Base-by-base conservation (phyloP, 2,888 invertebrate species). In the Epinotia nisella region DNA sequence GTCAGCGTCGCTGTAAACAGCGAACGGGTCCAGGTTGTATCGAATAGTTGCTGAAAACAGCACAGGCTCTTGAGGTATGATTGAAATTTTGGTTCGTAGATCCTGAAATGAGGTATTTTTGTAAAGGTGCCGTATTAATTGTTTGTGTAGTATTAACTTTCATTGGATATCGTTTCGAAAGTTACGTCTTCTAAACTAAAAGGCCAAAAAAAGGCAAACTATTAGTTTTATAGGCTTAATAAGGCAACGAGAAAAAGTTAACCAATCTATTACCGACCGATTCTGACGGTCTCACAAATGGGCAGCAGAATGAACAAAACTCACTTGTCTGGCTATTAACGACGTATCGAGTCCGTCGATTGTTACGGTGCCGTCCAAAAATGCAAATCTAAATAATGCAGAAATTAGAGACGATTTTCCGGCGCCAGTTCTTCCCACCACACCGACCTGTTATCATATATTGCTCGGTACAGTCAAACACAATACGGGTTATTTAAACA, bases 11-110 rank as follows among this genome's bases (percentile, higher is more conserved):
- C 93, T 90, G 81, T 95, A 95, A 74, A 93, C 86, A 62, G 94
- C 87, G 82, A 96, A 96, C 0, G 97, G 97, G 86, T 97, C 97
- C 79, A 97, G 88, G 85, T 97, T 97, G 80, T 95, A 95, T 2
- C 97, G 92, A 62, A 97, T 80, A 1, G 95, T 94, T 2, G 96
- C 96, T 2, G 95, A 95, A 84, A 97, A 95, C 7, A 96, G 83
- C 9, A 96, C 94, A 0, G 96, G 95, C 75, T 95, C 95, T 88
- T 96, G 95, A 0, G 96, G 95, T 79, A 97, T 97, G 64, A 97
- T 96, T 2, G 96, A 96, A 79, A 97, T 95, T 80, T 94, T 95
- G 0, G 95, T 94, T 70, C 96, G 90, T 15, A 96, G 88, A 62
- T 95, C 91, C 90, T 94, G 82, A 53, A 80, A 84, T n/a, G 1